phyloP scores from a whole-genome alignment of 2,113 vertebrate species.

The Sylvia atricapilla region DNA sequence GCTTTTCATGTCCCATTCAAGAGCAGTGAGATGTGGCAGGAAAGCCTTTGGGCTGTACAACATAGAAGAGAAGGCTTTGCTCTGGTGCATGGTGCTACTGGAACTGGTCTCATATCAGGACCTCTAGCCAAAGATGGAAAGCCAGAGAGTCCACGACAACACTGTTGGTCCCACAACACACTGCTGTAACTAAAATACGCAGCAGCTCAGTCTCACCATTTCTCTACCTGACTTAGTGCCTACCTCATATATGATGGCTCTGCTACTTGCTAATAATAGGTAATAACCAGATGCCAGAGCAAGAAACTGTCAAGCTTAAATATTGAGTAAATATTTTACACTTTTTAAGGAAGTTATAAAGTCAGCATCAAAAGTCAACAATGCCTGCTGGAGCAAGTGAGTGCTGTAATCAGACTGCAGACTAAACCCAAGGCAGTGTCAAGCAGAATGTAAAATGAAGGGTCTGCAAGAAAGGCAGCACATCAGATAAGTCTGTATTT shows the following conservation, averaged over 20 bases:
- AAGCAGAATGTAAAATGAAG: background rate
- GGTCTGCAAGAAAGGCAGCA: background rate
- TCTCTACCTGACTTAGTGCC: background rate
- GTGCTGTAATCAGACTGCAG: background rate
- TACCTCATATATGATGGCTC: background rate
- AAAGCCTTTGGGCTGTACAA: background rate
- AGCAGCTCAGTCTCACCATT: background rate
- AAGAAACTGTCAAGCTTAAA: background rate
- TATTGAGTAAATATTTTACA: background rate
- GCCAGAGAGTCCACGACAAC: background rate
- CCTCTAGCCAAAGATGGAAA: background rate
- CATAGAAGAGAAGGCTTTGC: background rate
- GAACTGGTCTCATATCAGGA: background rate
- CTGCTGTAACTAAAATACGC: background rate
- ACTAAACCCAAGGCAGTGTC: background rate
- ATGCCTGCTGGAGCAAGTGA: background rate
- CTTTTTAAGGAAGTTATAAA: background rate
- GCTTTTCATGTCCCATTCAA: background rate
- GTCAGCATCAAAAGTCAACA: constrained; percentile 2
- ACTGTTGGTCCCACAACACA: background rate
- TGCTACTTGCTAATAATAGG: background rate
- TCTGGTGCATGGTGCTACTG: background rate
- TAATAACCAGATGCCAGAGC: background rate
- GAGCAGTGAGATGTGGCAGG: background rate
- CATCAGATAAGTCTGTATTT: background rate